Base-by-base conservation (phyloP, 2,888 invertebrate genomes). In the Nipponacmea schrenckii region DNA sequence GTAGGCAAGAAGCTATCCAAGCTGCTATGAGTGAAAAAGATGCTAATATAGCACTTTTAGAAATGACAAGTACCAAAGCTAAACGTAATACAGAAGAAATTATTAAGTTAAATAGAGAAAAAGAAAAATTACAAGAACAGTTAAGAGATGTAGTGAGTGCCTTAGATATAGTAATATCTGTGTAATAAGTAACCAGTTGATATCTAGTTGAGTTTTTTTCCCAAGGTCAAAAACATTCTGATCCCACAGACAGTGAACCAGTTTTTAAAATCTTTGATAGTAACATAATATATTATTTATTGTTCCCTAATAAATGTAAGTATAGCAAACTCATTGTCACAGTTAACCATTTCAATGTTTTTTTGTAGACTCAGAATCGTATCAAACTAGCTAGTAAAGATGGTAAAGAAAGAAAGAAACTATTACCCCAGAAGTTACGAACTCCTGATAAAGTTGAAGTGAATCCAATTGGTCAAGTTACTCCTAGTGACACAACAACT, bases 1-100 rank as follows among this genome's bases (percentile, higher is more conserved):
- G 26, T 88, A 96, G 96, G 87, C 93, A 94, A 90, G 95, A 96
- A 89, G 93, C 95, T 68, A 89, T 96, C 76, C 93, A 95, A 89
- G 93, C 93, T 73, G 93, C 94, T 4, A 93, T 96, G 74, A 94
- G 94, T 83, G 96, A 96, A 85, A 96, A 95, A 87, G 96, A 96
- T 88, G 93, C 95, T 15, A 94, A 94, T 88, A 92, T 96, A 81
- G 95, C 95, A 0, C 91, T 95, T 76, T 88, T 96, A 72, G 95
- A 96, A 79, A 86, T 88, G 85, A 86, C 88, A n/a, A 84, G 86
- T 73, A 84, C 87, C 31, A 85, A 86, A 76, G 85, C 85, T 74
- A 81, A 83, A 70, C 81, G 83, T 70, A 85, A 87, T 75, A 82
- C 82, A 44, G 84, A 85, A 64, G 87, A 93, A 88, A 93, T 92